Evolutionary conservation across 2,113 vertebrate species (phyloP).

Genomic region (Galeopterus variegatus): DNA sequence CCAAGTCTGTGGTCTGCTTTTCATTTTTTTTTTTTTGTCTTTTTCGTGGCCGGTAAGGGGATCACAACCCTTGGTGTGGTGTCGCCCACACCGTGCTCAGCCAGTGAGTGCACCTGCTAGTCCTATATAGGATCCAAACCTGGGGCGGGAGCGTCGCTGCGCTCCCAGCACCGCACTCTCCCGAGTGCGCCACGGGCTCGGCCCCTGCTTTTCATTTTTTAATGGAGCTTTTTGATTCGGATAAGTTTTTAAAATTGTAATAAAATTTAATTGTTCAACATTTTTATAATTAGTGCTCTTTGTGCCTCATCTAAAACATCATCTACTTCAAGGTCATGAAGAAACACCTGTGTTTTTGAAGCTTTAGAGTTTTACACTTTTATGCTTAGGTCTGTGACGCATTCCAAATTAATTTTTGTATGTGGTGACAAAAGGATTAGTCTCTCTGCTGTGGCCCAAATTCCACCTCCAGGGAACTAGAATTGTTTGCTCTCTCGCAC

Average conservation of each 20-base stretch:
- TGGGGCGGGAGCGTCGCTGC: no score
- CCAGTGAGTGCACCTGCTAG: no score
- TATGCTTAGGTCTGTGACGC: neutral
- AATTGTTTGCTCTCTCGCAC: neutral
- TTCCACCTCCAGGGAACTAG: neutral
- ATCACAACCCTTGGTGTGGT: no score
- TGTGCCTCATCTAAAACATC: neutral
- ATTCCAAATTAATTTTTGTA: neutral
- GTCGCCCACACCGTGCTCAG: no score
- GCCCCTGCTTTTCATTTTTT: conserved; percentile 6
- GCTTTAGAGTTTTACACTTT: neutral
- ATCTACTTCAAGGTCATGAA: neutral
- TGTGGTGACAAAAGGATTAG: neutral
- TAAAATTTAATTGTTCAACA: neutral
- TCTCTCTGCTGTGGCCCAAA: neutral
- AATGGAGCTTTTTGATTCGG: neutral
- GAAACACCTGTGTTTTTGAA: neutral
- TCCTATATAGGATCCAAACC: no score
- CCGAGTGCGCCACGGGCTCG: no score
- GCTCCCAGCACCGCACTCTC: no score
- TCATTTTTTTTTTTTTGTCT: no score
- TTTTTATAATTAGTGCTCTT: neutral
- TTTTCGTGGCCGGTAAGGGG: no score
- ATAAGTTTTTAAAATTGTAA: neutral
- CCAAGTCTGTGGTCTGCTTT: no score